phyloP scores from a whole-genome alignment of 2,888 invertebrate genomes.

The Leptinotarsa haldemani region DNA sequence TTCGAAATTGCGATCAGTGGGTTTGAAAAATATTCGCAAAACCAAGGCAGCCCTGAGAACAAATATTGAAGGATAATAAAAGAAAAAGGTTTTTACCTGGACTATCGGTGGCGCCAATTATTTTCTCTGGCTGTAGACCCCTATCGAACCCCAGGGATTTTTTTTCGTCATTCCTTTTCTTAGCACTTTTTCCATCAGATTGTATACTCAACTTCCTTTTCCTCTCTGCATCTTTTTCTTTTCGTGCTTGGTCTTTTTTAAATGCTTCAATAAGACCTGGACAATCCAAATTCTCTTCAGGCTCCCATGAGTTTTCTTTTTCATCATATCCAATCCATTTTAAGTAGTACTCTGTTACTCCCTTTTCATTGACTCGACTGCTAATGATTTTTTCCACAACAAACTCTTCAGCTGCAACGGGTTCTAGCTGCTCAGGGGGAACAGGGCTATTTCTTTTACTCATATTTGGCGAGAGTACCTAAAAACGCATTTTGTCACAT shows the following conservation, averaged over 20 bases:
- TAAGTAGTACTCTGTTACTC: constrained; percentile 70
- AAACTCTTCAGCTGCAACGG: constrained; percentile 82
- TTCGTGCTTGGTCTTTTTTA: constrained; percentile 81
- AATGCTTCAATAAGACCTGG: constrained; percentile 89
- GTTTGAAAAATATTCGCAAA: too few species aligned
- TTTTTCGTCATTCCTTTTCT: constrained; percentile 65
- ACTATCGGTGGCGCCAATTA: constrained; percentile 93
- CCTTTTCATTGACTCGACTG: constrained; percentile 74
- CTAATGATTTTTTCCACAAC: constrained; percentile 93
- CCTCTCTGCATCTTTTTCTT: constrained; percentile 63
- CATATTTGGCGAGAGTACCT: constrained; percentile 36
- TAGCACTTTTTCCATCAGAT: constrained; percentile 62
- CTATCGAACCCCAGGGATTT: constrained; percentile 82
- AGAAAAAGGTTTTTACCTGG: constrained; percentile 70
- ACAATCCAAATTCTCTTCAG: constrained; percentile 87
- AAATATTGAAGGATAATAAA: background rate
- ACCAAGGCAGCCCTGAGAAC: too few species aligned
- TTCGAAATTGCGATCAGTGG: too few species aligned
- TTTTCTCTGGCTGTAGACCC: constrained; percentile 85
- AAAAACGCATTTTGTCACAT: background rate
- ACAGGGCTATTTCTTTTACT: constrained; percentile 55
- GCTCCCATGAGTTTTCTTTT: constrained; percentile 97
- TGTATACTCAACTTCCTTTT: constrained; percentile 60
- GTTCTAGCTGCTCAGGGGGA: constrained; percentile 47
- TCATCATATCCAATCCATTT: constrained; percentile 85